Evolutionary conservation across 2,888 invertebrate species (phyloP).

Genomic region (Dendrolimus houi): DNA sequence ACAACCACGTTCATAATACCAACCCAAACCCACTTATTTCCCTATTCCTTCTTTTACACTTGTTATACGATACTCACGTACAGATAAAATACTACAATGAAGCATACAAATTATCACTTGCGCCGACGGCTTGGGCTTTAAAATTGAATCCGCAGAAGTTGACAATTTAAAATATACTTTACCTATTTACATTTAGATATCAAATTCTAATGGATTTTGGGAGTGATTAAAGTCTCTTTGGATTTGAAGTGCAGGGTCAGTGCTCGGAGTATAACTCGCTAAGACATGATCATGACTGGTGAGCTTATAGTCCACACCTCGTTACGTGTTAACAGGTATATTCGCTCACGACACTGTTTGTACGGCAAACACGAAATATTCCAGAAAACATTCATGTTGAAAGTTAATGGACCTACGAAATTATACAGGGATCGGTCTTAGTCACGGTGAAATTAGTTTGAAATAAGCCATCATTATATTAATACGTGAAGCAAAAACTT

Average conservation of each 20-base stretch:
- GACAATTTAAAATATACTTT: slow-evolving; percentile 20
- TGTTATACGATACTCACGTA: slow-evolving; percentile 65
- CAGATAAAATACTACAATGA: slow-evolving; percentile 67
- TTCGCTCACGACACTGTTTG: slow-evolving; percentile 74
- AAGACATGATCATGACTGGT: slow-evolving; percentile 75
- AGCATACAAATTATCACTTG: slow-evolving; percentile 72
- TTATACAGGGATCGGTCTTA: background rate
- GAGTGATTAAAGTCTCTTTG: slow-evolving; percentile 33
- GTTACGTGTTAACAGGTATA: slow-evolving; percentile 75
- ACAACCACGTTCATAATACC: slow-evolving; percentile 41
- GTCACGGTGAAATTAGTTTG: slow-evolving; percentile 4
- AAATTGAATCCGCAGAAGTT: slow-evolving; percentile 41
- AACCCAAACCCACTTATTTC: slow-evolving; percentile 51
- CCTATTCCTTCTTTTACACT: slow-evolving; percentile 58
- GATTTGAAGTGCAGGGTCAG: slow-evolving; percentile 48
- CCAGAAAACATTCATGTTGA: slow-evolving; percentile 40
- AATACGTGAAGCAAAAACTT: too few species aligned
- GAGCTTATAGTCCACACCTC: slow-evolving; percentile 73
- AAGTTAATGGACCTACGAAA: slow-evolving; percentile 57
- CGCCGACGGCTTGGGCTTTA: slow-evolving; percentile 47
- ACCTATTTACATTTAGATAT: slow-evolving; percentile 18
- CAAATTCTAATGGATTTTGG: slow-evolving; percentile 13
- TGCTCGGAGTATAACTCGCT: slow-evolving; percentile 71
- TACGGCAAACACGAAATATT: slow-evolving; percentile 62
- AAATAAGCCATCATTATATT: slow-evolving; percentile 3